Conservation (phyloP, 2,113 vertebrate genomes). For the Meriones unguiculatus region DNA sequence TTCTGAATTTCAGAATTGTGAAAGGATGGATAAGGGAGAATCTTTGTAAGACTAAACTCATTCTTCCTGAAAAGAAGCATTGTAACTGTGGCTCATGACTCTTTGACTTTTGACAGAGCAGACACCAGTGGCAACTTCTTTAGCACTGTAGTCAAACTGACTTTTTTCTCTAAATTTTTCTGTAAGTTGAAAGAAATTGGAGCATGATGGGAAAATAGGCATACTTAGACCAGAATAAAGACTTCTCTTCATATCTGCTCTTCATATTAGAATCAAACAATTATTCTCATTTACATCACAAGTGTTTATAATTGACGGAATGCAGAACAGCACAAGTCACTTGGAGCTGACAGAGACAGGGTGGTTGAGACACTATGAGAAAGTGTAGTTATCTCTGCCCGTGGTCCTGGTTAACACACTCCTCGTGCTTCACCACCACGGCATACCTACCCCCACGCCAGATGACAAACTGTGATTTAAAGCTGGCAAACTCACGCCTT, state of each 20-base stretch:
- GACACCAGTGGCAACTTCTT: background rate
- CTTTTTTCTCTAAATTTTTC: background rate
- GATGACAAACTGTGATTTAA: background rate
- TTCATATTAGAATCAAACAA: conserved; percentile 11
- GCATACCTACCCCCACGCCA: background rate
- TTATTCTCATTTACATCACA: conserved; percentile 9
- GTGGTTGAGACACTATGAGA: background rate
- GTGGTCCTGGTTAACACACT: background rate
- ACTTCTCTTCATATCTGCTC: background rate
- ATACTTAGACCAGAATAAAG: background rate
- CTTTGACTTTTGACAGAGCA: background rate
- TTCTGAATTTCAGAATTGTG: conserved; percentile 47
- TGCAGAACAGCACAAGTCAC: background rate
- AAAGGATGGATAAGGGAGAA: conserved; percentile 23
- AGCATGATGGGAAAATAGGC: background rate
- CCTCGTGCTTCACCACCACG: background rate
- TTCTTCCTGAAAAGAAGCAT: conserved; percentile 42
- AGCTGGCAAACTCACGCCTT: background rate
- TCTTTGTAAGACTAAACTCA: conserved; percentile 28
- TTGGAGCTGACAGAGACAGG: background rate
- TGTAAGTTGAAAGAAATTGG: background rate
- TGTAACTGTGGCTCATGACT: background rate
- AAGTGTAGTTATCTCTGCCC: background rate
- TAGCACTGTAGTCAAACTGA: background rate
- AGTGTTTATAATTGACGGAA: background rate